Conservation (phyloP, 2,888 invertebrate species). For the Chymomyza amoena region DNA sequence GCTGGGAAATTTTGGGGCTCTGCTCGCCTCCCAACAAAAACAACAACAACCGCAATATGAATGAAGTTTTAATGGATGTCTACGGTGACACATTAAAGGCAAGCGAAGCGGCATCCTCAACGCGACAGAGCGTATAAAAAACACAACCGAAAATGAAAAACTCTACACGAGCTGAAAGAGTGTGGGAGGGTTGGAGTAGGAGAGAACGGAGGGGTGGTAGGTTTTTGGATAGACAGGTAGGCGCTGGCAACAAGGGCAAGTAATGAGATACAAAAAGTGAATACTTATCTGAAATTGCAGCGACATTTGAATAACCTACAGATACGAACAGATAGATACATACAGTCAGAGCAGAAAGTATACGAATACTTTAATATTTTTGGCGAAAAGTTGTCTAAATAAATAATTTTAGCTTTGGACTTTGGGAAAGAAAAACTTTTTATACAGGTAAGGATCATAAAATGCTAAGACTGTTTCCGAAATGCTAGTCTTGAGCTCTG, state of each 20-base stretch:
- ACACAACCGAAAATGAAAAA: not conserved
- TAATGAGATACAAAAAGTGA: not conserved
- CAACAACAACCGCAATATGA: constrained; percentile 39
- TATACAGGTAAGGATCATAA: too few species aligned
- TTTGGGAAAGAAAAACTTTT: too few species aligned
- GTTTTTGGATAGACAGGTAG: too few species aligned
- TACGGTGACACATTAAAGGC: constrained; percentile 48
- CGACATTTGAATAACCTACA: not conserved
- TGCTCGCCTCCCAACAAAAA: not conserved
- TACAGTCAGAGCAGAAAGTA: too few species aligned
- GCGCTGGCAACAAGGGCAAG: not conserved
- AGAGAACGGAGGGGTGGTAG: too few species aligned
- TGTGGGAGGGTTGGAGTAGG: not conserved
- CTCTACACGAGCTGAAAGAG: not conserved
- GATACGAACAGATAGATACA: not conserved
- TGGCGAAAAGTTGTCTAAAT: not conserved
- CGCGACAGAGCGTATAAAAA: not conserved
- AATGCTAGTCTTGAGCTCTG: too few species aligned
- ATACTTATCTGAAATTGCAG: not conserved
- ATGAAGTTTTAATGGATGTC: constrained; percentile 59
- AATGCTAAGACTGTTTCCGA: too few species aligned
- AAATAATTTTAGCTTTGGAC: too few species aligned
- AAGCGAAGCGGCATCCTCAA: constrained; percentile 7
- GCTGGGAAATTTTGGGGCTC: not conserved
- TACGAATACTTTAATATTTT: too few species aligned